Conservation (phyloP, 1,140 invertebrate species). For the Aphaenogaster rudis region DNA sequence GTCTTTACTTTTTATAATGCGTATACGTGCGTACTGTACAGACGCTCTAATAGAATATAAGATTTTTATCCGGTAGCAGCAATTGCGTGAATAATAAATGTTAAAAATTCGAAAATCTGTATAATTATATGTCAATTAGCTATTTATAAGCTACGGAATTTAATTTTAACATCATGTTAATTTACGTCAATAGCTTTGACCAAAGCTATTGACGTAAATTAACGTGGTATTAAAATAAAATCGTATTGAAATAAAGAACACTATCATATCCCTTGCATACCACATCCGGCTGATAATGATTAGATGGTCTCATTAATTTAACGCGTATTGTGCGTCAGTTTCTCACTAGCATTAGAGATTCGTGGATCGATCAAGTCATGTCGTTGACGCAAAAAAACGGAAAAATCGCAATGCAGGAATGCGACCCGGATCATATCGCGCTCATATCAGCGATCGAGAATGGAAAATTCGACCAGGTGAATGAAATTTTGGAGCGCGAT, state of each 20-base stretch:
- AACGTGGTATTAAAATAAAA: slow-evolving; percentile 17
- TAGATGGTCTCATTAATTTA: background rate
- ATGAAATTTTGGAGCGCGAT: slow-evolving; percentile 17
- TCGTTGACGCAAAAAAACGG: background rate
- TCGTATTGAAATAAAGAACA: background rate
- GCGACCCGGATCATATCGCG: background rate
- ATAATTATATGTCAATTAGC: slow-evolving; percentile 29
- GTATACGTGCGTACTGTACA: background rate
- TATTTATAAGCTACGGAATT: slow-evolving; percentile 4
- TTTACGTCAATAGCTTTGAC: background rate
- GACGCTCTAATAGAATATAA: background rate
- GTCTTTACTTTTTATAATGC: slow-evolving; percentile 16
- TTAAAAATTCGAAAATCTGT: background rate
- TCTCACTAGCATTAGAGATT: background rate
- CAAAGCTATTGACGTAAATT: slow-evolving; percentile 10
- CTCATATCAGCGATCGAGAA: slow-evolving; percentile 50
- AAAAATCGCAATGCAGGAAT: background rate
- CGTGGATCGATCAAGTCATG: background rate
- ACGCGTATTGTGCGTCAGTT: background rate
- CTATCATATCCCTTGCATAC: slow-evolving; percentile 33
- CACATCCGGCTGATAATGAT: slow-evolving; percentile 63
- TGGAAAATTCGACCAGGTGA: background rate
- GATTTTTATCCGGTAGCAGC: slow-evolving; percentile 12
- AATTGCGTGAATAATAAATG: background rate
- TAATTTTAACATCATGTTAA: slow-evolving; percentile 17